A percentile compares a stretch with the other conserved stretches of the same genome.
These are phyloP conservation scores for Atta texana DNA, from an alignment of 1,140 invertebrate genomes.

Conservation along the genomic window DNA sequence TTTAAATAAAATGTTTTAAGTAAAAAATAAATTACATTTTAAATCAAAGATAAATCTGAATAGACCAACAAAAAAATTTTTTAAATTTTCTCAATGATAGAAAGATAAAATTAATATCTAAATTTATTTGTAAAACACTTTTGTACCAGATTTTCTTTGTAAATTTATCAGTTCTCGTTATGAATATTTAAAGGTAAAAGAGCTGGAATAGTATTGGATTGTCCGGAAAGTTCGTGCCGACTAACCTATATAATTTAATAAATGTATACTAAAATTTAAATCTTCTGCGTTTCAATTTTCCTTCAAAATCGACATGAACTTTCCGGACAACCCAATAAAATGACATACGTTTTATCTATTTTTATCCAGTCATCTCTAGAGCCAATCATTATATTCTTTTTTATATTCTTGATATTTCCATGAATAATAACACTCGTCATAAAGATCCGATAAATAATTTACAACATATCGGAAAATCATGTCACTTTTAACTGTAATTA, in stretches of 20 bases:
- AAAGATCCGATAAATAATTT: neutral
- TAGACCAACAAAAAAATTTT: neutral
- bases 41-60: too few relatives aligned
- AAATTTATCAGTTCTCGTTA: neutral
- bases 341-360: neutral
- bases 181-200: neutral
- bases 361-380: constrained; percentile 3
- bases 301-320: too few relatives aligned
- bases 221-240: too few relatives aligned
- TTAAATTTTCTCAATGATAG: neutral
- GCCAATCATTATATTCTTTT: neutral
- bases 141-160: constrained; percentile 12
- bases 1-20: too few relatives aligned
- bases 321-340: neutral
- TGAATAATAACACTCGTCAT: neutral
- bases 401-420: neutral
- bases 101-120: constrained; percentile 3
- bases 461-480: neutral
- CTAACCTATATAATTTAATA: too few relatives aligned
- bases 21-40: too few relatives aligned
- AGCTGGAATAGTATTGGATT: neutral
- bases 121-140: neutral
- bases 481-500: neutral
- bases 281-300: too few relatives aligned
- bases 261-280: too few relatives aligned